Evolutionary conservation across 2,113 vertebrate species (phyloP).

Genomic region (Sterrhoptilus dennistouni): DNA sequence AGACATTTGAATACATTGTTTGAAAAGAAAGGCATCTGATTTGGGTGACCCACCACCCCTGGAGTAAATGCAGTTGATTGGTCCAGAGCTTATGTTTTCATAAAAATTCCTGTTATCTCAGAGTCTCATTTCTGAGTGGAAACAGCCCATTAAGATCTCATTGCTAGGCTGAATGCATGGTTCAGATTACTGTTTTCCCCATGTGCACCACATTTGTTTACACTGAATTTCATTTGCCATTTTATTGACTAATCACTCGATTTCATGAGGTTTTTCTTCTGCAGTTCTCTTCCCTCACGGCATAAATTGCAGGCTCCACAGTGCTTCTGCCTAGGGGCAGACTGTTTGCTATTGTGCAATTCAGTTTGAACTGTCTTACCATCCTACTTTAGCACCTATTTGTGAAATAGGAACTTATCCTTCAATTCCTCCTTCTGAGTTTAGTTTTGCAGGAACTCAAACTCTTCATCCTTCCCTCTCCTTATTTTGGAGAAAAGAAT

Average conservation of each 20-base stretch:
- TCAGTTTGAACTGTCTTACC: background rate
- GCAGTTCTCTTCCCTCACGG: background rate
- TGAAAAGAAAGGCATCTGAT: background rate
- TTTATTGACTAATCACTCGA: slow-evolving; percentile 24
- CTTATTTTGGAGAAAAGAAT: background rate
- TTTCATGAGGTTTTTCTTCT: slow-evolving; percentile 21
- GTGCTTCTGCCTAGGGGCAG: background rate
- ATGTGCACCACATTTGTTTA: slow-evolving; percentile 25
- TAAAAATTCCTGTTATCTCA: slow-evolving; percentile 4
- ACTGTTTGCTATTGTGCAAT: background rate
- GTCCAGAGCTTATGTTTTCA: slow-evolving; percentile 23
- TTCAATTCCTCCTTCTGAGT: background rate
- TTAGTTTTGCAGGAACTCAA: background rate
- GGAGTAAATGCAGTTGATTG: background rate
- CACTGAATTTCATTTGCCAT: slow-evolving; percentile 32
- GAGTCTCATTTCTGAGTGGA: background rate
- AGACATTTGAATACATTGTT: background rate
- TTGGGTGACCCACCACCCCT: background rate
- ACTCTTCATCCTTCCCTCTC: background rate
- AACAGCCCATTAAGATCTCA: slow-evolving; percentile 25
- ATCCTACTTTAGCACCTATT: background rate
- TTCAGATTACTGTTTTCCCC: slow-evolving; percentile 28
- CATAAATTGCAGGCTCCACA: background rate
- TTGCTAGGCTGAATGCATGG: slow-evolving; percentile 1
- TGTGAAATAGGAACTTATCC: background rate